Percentiles rank a stretch among this genome's conserved stretches.
Evolutionary conservation across 2,888 invertebrate species (phyloP).

Genomic region (Drosophila pseudotalamancana): DNA sequence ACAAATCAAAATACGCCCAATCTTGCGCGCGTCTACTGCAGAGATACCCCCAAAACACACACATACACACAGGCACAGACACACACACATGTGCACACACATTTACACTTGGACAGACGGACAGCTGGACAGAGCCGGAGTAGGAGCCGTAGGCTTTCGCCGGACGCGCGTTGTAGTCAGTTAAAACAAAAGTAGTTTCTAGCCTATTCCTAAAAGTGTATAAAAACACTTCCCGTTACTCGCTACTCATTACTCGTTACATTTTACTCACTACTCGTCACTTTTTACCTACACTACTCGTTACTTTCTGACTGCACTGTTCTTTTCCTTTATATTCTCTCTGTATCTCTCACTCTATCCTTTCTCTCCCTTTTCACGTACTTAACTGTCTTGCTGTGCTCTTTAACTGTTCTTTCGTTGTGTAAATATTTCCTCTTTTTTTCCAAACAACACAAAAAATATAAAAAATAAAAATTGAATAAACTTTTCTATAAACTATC

Average conservation of each 20-base stretch:
- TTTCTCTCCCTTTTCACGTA: neutral
- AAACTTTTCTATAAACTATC: constrained; percentile 28
- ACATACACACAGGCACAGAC: neutral
- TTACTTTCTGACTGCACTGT: neutral
- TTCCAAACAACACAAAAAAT: constrained; percentile 23
- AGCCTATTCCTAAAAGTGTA: constrained; percentile 64
- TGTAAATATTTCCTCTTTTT: constrained; percentile 60
- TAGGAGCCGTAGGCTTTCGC: constrained; percentile 11
- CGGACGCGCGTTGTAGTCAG: constrained; percentile 72
- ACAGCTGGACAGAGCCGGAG: constrained; percentile 13
- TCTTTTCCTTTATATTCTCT: neutral
- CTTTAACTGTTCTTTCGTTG: constrained; percentile 42
- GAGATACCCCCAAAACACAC: constrained; percentile 9
- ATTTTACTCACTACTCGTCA: constrained; percentile 2
- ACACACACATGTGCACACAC: constrained; percentile 8
- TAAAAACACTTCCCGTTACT: neutral
- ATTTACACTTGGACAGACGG: constrained; percentile 25
- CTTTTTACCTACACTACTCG: neutral
- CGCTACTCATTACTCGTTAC: neutral
- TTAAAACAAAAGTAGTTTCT: constrained; percentile 68
- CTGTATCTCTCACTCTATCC: neutral
- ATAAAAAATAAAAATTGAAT: constrained; percentile 28
- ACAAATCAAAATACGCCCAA: constrained; percentile 9
- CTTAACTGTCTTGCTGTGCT: neutral
- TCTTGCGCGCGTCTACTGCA: constrained; percentile 46